phyloP scores from a whole-genome alignment of 2,888 invertebrate species.

The Acanthoscelides obtectus region DNA sequence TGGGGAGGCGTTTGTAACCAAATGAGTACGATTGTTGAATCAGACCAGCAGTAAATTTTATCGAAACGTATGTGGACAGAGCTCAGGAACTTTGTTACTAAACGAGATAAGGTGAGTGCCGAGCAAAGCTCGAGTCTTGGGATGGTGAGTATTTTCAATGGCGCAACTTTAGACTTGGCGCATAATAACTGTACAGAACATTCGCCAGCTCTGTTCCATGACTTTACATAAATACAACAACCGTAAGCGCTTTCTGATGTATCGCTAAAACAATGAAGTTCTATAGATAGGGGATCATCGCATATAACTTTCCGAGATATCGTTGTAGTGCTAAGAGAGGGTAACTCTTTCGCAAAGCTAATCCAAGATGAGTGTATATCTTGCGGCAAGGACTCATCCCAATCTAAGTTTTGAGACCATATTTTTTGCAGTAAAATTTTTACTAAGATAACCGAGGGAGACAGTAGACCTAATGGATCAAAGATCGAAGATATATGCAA shows the following conservation, averaged over 20 bases:
- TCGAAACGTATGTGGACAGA: not conserved
- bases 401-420: constrained; percentile 11
- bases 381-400: constrained; percentile 6
- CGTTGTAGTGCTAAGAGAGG: not conserved
- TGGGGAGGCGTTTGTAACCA: constrained; percentile 10
- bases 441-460: constrained; percentile 2
- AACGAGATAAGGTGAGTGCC: constrained; percentile 4
- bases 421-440: constrained; percentile 11
- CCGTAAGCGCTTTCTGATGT: constrained; percentile 16
- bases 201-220: not conserved
- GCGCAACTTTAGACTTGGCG: constrained; percentile 21
- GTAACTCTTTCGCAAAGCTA: constrained; percentile 1
- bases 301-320: too few relatives aligned
- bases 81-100: not conserved
- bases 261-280: constrained; percentile 13
- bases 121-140: constrained; percentile 13
- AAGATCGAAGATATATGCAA: constrained; percentile 15
- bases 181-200: constrained; percentile 9
- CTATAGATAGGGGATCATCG: not conserved
- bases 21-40: constrained; percentile 12
- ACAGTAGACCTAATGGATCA: constrained; percentile 16
- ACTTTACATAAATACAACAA: constrained; percentile 14
- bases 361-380: constrained; percentile 2
- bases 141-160: constrained; percentile 19
- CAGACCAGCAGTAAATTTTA: constrained; percentile 4